Evolutionary conservation across 2,113 vertebrate genomes (phyloP), one percentile per base, ranked within the genome.

Genomic region (Tiliqua scincoides): DNA sequence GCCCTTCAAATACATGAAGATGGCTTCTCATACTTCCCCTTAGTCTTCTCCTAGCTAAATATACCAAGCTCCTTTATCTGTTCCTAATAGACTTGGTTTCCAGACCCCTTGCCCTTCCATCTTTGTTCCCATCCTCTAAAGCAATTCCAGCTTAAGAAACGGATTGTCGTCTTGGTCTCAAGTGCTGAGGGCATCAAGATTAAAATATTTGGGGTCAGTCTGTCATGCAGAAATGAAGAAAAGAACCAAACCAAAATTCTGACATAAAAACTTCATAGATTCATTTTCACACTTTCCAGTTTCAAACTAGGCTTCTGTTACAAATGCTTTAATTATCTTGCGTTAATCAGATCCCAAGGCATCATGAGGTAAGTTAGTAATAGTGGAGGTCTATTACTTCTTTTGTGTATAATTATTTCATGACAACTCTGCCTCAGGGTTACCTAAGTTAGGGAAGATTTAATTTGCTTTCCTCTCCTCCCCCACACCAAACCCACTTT

Each of bases 261-360:
- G n/a, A 32, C 85, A 15, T 8, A 0, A 85, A 54, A 85, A 54
- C 37, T 74, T n/a, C 84, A 18, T 90, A 76, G 7, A 71, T 76
- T n/a, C 32, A 65, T 93, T 73, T 82, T 90, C 73, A 90, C 84
- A 59, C 4, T 82, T 89, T 91, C 35, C n/a, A 7, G 48, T 18
- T 90, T 89, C 83, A 62, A 37, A 10, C 54, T 54, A 6, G 80
- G 91, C 88, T 92, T 91, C 71, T 65, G 87, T 35, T 87, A 12
- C n/a, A 93, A 92, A 70, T 91, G 84, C 79, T 87, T 91, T 93
- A 94, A 95, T 96, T 91, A 95, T 90, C 86, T 70, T 86, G 92
- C 89, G n/a, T 85, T 93, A 91, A 94, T 92, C 91, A 90, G 77
- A 92, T 88, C 88, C 88, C 0, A 0, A 92, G 88, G 93, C 85